Evolutionary conservation across 2,113 vertebrate genomes (phyloP).

Genomic region (Apeltes quadracus): DNA sequence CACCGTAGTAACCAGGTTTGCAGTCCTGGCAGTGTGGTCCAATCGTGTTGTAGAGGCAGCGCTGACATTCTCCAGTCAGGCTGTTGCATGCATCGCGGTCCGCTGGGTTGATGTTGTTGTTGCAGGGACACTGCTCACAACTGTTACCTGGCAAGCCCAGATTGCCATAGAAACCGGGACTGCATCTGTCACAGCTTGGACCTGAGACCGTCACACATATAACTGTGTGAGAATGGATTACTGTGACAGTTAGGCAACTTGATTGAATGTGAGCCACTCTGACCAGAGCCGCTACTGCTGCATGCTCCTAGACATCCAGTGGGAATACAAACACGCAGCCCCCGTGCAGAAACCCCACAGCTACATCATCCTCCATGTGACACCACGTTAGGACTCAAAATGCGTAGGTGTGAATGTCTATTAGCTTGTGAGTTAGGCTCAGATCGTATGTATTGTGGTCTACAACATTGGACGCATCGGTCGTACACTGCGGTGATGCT

Average conservation of each 20-base stretch:
- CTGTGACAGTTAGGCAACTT: too few relatives aligned
- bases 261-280: constrained; percentile 75
- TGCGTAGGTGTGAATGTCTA: constrained; percentile 19
- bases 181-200: constrained; percentile 81
- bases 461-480: background rate
- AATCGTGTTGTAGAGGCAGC: constrained; percentile 84
- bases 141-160: constrained; percentile 49
- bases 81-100: constrained; percentile 81
- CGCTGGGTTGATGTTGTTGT: constrained; percentile 82
- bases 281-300: constrained; percentile 95
- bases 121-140: constrained; percentile 84
- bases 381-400: constrained; percentile 77
- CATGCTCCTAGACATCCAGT: constrained; percentile 70
- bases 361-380: constrained; percentile 84
- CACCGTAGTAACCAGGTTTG: constrained; percentile 86
- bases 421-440: background rate
- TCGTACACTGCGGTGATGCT: background rate
- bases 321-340: background rate
- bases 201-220: constrained; percentile 71
- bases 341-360: constrained; percentile 72
- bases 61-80: constrained; percentile 83
- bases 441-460: background rate
- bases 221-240: background rate
- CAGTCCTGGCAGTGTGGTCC: constrained; percentile 85
- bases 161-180: constrained; percentile 84